Evolutionary conservation across 1,140 invertebrate species (phyloP).

Genomic region (Conus ventricosus): DNA sequence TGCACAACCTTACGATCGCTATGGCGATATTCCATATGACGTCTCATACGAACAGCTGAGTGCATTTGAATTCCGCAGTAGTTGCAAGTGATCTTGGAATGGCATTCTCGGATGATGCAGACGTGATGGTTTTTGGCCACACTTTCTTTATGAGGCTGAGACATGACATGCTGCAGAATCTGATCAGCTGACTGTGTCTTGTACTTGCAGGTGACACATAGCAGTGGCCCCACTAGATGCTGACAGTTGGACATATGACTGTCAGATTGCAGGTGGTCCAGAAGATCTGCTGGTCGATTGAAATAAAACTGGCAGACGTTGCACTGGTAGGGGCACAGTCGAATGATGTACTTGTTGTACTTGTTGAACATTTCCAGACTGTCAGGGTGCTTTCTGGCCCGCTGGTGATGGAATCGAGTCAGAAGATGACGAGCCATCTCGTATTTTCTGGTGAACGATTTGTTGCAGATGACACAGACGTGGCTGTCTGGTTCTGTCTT

Average conservation of each 20-base stretch:
- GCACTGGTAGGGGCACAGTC: constrained; percentile 89
- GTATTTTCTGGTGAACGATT: constrained; percentile 64
- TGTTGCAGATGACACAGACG: constrained; percentile 71
- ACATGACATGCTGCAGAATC: constrained; percentile 82
- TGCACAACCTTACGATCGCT: constrained; percentile 61
- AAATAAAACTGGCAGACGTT: constrained; percentile 88
- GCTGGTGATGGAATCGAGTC: constrained; percentile 64
- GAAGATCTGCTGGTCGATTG: constrained; percentile 82
- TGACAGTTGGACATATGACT: constrained; percentile 78
- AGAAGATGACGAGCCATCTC: constrained; percentile 66
- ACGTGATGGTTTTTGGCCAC: constrained; percentile 81
- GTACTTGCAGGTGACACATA: constrained; percentile 86
- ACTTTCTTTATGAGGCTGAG: constrained; percentile 44
- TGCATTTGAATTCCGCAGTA: constrained; percentile 77
- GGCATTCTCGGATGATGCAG: constrained; percentile 83
- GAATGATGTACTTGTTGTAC: constrained; percentile 85
- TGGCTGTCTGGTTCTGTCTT: constrained; percentile 35
- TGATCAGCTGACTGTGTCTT: constrained; percentile 80
- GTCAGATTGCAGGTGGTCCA: constrained; percentile 84
- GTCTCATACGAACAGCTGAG: constrained; percentile 77
- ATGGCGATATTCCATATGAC: constrained; percentile 82
- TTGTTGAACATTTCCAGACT: constrained; percentile 82
- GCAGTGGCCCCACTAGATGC: constrained; percentile 80
- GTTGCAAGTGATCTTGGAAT: constrained; percentile 79
- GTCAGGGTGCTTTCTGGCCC: constrained; percentile 57